These are phyloP conservation scores for Drosophila ficusphila DNA, from an alignment of 1,140 invertebrate species.

Conservation along the genomic window DNA sequence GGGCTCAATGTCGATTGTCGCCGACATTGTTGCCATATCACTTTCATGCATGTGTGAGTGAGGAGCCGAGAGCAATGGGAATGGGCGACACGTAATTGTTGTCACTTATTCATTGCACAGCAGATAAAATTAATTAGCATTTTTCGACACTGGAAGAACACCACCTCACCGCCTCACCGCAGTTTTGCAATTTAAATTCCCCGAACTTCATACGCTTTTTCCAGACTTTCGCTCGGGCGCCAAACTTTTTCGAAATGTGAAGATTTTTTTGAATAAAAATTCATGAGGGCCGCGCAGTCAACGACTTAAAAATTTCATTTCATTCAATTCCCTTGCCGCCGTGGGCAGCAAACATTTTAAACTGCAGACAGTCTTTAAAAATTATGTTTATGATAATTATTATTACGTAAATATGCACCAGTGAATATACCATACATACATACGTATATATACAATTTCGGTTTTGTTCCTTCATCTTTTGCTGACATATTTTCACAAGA, in stretches of 20 bases:
- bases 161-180: neutral
- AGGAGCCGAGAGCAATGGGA: neutral
- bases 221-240: too few species aligned
- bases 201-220: neutral
- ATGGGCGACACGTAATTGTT: conserved; percentile 24
- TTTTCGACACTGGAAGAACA: conserved; percentile 21
- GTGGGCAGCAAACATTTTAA: neutral
- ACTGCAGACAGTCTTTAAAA: conserved; percentile 30
- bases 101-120: conserved; percentile 36
- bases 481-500: conserved; percentile 55
- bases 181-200: neutral
- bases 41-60: conserved; percentile 1
- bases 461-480: conserved; percentile 8
- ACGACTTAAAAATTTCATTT: conserved; percentile 32
- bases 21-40: conserved; percentile 37
- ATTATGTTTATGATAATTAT: conserved; percentile 45
- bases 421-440: neutral
- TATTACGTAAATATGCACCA: conserved; percentile 25
- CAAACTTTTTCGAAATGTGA: conserved; percentile 35
- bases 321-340: neutral
- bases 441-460: neutral
- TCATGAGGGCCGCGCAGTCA: conserved; percentile 27
- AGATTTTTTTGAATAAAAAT: conserved; percentile 43
- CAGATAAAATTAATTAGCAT: conserved; percentile 47
- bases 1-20: conserved; percentile 34